phyloP scores from a whole-genome alignment of 2,113 vertebrate genomes.

The Gulo gulo region DNA sequence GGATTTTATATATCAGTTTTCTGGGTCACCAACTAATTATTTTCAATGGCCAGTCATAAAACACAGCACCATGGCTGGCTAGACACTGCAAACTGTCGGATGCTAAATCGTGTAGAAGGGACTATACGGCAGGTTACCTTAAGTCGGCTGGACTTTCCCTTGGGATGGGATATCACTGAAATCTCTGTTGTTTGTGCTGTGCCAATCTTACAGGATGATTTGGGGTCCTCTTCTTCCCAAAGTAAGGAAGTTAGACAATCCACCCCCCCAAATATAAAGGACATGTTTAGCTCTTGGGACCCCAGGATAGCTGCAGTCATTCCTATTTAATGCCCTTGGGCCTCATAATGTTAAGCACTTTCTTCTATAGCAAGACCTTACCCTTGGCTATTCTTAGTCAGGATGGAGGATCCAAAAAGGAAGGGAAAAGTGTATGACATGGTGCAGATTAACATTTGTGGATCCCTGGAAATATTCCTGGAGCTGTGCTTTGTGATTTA shows the following conservation, averaged over 20 bases:
- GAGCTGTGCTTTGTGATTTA: neutral
- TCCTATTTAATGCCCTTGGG: constrained; percentile 76
- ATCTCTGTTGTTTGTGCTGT: neutral
- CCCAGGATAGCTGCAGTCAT: constrained; percentile 70
- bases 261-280: constrained; percentile 71
- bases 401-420: constrained; percentile 65
- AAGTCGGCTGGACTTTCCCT: neutral
- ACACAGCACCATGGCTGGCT: constrained; percentile 73
- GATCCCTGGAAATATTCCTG: neutral
- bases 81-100: constrained; percentile 78
- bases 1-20: constrained; percentile 87
- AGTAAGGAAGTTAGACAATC: constrained; percentile 64
- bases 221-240: neutral
- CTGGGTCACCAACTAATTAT: constrained; percentile 88
- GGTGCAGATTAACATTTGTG: neutral
- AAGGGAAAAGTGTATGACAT: neutral
- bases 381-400: constrained; percentile 62
- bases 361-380: constrained; percentile 71
- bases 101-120: constrained; percentile 44
- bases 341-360: constrained; percentile 71
- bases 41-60: constrained; percentile 85
- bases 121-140: constrained; percentile 58
- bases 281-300: constrained; percentile 25
- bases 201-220: constrained; percentile 23
- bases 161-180: neutral